phyloP scores from a whole-genome alignment of 2,797 vertebrate species.

The Oophaga sylvatica region DNA sequence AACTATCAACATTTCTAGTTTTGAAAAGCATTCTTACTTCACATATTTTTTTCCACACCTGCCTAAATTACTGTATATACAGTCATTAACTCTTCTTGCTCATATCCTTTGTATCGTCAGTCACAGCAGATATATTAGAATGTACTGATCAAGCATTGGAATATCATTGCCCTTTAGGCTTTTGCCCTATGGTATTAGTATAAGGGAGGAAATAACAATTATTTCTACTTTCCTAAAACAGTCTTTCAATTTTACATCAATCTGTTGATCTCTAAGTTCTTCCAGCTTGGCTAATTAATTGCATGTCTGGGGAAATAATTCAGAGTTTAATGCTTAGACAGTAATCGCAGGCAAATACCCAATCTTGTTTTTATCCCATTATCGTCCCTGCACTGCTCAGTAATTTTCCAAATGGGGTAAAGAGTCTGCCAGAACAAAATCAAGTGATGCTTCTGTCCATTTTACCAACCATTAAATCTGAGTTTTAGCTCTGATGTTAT shows the following conservation, averaged over 20 bases:
- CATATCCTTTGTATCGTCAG: background rate
- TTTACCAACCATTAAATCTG: conserved; percentile 39
- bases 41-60: too few species aligned
- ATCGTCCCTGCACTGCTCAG: conserved; percentile 42
- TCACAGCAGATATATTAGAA: background rate
- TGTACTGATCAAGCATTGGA: background rate
- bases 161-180: background rate
- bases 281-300: conserved; percentile 52
- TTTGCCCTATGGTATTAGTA: background rate
- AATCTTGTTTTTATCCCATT: conserved; percentile 54
- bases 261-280: conserved; percentile 35
- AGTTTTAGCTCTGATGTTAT: conserved; percentile 40
- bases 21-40: too few species aligned
- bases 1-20: too few species aligned
- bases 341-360: conserved; percentile 47
- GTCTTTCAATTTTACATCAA: conserved; percentile 29
- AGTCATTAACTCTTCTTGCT: background rate
- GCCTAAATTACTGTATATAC: background rate
- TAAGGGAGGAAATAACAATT: conserved; percentile 32
- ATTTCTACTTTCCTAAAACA: conserved; percentile 52
- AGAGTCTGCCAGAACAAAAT: conserved; percentile 41
- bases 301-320: conserved; percentile 56
- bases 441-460: conserved; percentile 15
- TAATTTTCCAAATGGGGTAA: conserved; percentile 50
- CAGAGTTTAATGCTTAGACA: conserved; percentile 55